phyloP scores from a whole-genome alignment of 37 sponge, comb jelly and placozoan species.

The Aphrocallistes beatrix region DNA sequence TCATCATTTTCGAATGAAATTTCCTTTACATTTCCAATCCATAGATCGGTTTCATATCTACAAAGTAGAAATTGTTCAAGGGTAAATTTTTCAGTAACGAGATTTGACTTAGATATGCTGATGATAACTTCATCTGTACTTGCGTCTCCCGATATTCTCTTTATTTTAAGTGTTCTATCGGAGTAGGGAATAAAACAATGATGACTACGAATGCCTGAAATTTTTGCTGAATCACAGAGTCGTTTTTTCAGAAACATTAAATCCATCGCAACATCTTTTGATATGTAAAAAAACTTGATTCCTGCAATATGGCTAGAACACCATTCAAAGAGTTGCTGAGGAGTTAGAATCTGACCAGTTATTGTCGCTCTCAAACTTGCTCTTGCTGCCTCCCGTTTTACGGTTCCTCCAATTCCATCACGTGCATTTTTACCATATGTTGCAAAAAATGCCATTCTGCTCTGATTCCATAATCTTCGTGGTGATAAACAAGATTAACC shows the following conservation, averaged over 20 bases:
- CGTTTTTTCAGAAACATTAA: not conserved
- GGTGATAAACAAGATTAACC: conserved; percentile 35
- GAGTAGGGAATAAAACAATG: not conserved
- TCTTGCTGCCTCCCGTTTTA: conserved; percentile 35
- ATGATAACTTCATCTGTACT: not conserved
- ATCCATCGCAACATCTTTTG: not conserved
- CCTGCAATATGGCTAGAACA: conserved; percentile 15
- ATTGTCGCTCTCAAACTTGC: conserved; percentile 31
- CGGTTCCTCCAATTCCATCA: conserved; percentile 49
- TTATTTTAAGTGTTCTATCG: not conserved
- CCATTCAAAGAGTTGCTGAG: conserved; percentile 32
- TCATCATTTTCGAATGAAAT: not conserved
- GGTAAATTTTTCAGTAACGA: not conserved
- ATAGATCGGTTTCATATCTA: not conserved
- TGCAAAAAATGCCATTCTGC: conserved; percentile 48
- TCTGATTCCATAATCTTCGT: conserved; percentile 29
- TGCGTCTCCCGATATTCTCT: not conserved
- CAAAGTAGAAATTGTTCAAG: not conserved
- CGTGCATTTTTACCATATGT: conserved; percentile 48
- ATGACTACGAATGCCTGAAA: not conserved
- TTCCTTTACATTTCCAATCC: not conserved
- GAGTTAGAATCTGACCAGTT: conserved; percentile 38
- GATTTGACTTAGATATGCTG: not conserved
- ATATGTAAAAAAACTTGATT: not conserved
- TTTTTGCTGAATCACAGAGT: not conserved